A percentile compares a stretch with the other conserved stretches of the same genome.
phyloP scores from a whole-genome alignment of 2,888 invertebrate species.

The Hypena proboscidalis region DNA sequence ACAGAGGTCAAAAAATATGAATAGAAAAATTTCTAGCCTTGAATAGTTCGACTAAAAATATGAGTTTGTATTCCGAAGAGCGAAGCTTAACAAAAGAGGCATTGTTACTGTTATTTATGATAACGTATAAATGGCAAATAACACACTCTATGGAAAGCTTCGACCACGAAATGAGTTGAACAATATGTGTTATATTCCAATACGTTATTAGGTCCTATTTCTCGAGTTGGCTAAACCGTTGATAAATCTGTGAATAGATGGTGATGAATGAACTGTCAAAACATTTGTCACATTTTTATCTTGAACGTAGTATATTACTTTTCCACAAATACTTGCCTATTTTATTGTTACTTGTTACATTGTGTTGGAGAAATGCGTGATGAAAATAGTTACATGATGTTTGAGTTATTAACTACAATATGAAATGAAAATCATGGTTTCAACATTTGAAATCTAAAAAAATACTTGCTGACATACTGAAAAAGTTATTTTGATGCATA shows the following conservation, averaged over 20 bases:
- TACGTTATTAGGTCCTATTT: constrained; percentile 19
- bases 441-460: too few relatives aligned
- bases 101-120: constrained; percentile 1
- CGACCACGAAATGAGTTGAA: too few relatives aligned
- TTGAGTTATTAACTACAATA: too few relatives aligned
- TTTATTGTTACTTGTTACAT: constrained; percentile 9
- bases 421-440: too few relatives aligned
- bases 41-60: too few relatives aligned
- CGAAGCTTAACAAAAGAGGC: background rate
- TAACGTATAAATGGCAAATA: constrained; percentile 2
- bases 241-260: constrained; percentile 35
- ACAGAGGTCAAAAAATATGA: too few relatives aligned
- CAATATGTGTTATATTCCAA: constrained; percentile 21
- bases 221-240: constrained; percentile 21
- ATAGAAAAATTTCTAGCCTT: too few relatives aligned
- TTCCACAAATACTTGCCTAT: constrained; percentile 11
- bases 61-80: too few relatives aligned
- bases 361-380: constrained; percentile 3
- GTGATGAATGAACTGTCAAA: constrained; percentile 45
- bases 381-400: constrained; percentile 2
- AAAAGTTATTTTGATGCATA: too few relatives aligned
- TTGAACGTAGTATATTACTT: constrained; percentile 11
- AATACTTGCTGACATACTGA: too few relatives aligned
- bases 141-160: too few relatives aligned
- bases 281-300: constrained; percentile 35